Evolutionary conservation across 2,888 invertebrate genomes (phyloP).

Genomic region (Hypomecis punctinalis): DNA sequence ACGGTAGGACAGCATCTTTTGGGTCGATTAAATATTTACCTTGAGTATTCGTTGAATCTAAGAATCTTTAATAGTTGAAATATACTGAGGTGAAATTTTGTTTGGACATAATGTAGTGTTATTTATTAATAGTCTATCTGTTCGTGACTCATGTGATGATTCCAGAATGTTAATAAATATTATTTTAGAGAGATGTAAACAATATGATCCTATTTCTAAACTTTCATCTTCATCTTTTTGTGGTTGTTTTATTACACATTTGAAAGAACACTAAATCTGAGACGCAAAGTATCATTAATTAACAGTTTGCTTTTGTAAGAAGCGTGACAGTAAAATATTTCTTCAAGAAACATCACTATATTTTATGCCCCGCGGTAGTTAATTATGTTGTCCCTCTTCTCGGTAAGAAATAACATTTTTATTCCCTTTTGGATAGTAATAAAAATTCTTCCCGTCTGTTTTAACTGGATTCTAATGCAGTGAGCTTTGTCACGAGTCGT

Average conservation of each 20-base stretch:
- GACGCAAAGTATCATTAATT: slow-evolving; percentile 14
- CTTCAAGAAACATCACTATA: slow-evolving; percentile 44
- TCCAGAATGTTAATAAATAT: too few species aligned
- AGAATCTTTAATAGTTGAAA: not conserved
- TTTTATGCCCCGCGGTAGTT: slow-evolving; percentile 56
- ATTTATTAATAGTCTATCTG: too few species aligned
- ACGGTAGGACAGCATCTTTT: slow-evolving; percentile 60
- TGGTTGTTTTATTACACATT: too few species aligned
- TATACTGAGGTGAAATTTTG: not conserved
- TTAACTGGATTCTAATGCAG: slow-evolving; percentile 71
- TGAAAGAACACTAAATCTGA: not conserved
- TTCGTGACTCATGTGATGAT: too few species aligned
- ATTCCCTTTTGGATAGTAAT: slow-evolving; percentile 66
- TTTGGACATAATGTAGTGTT: not conserved
- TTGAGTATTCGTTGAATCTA: slow-evolving; percentile 31
- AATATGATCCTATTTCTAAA: too few species aligned
- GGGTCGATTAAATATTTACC: slow-evolving; percentile 48
- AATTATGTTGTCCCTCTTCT: slow-evolving; percentile 62
- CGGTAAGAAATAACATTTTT: slow-evolving; percentile 68
- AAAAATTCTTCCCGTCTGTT: slow-evolving; percentile 73
- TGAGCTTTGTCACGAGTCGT: slow-evolving; percentile 46
- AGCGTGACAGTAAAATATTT: slow-evolving; percentile 43
- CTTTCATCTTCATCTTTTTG: too few species aligned
- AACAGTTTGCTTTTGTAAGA: slow-evolving; percentile 24
- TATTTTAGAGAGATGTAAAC: too few species aligned